Evolutionary conservation across 2,113 vertebrate genomes (phyloP), one percentile per base, ranked within the genome.

Genomic region (Hydrochoerus hydrochaeris): DNA sequence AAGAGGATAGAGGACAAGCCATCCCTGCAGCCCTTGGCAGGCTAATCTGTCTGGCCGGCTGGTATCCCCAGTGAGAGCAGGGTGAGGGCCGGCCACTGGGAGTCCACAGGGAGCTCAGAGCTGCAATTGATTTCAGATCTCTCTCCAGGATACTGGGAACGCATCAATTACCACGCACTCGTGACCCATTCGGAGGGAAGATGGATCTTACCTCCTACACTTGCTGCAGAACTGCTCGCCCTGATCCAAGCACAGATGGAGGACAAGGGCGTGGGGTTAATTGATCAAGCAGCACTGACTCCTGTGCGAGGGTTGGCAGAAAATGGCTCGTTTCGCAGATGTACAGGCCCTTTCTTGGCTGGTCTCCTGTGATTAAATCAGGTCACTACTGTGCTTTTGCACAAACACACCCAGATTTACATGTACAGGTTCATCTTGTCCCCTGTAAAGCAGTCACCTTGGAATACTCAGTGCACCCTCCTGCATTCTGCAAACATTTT

Each of bases 231-330:
- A 77, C 67, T 0, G 0, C 0, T 0, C 3, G 3, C 90, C 95
- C 91, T 52, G 65, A 94, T 86, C 92, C 96, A 96, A 94, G 88
- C 78, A 81, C 94, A 95, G 96, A 97, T 96, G 97, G 94, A 94
- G 88, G 96, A 93, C 92, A 94, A 93, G 81, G 94, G 89, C n/a
- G 0, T 75, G 88, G 95, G 94, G 96, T 97, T 97, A 95, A 97
- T 73, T 95, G 96, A 93, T 90, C 90, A 84, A 89, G 94, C 94
- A 65, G 88, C 96, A 80, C 63, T 7, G 0, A 30, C 67, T 69
- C 90, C 80, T 41, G 7, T 0, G 60, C 11, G 1, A 92, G 24
- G 44, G 60, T 16, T 90, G 96, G 88, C 94, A 96, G 85, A 63
- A 90, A 94, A 92, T 49, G 92, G 44, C 69, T 93, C 41, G 16